Evolutionary conservation across 2,113 vertebrate genomes (phyloP), one percentile per base, ranked within the genome.

Genomic region (Leptosomus discolor): DNA sequence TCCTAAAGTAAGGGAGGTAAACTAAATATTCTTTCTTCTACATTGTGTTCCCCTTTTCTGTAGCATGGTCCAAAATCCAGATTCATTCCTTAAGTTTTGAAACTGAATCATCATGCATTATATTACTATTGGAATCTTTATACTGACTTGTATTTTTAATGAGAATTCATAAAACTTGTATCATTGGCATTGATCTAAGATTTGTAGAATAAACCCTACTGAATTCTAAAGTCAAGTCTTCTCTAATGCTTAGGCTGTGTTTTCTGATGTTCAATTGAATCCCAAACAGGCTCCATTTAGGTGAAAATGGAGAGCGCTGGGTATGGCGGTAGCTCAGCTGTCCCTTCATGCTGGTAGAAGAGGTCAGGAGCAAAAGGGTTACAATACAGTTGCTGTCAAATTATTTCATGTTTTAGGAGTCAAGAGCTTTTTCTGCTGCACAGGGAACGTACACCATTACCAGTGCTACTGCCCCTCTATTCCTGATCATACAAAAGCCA

Each of bases 151-250:
- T 97, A 97, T 97, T 97, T 97, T 97, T 97, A 97, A 97, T 94
- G 94, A 96, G 80, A 97, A 95, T 91, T 95, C 96, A 88, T 97
- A 97, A 94, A 95, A 95, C 95, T 95, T 97, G 97, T 97, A 97
- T 97, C 96, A 94, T 94, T 97, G 97, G 95, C 97, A 96, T 97
- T 97, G 94, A 96, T 97, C 95, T 95, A 95, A 97, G 90, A 94
- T 97, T 95, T 98, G 94, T 98, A 97, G 97, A 97, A 98, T 98
- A 98, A 98, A 98, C 86, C 96, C 97, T 94, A 94, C 88, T 97
- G 95, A 96, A 97, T 96, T 97, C 92, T 96, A 43, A 95, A 91
- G 91, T 92, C 56, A 95, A 97, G 96, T 95, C 88, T 98, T 97
- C 81, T 97, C 92, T 94, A 90, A 92, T 97, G 88, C 57, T 95